Base-by-base conservation (phyloP, 2,888 invertebrate species). In the Adela reaumurella region DNA sequence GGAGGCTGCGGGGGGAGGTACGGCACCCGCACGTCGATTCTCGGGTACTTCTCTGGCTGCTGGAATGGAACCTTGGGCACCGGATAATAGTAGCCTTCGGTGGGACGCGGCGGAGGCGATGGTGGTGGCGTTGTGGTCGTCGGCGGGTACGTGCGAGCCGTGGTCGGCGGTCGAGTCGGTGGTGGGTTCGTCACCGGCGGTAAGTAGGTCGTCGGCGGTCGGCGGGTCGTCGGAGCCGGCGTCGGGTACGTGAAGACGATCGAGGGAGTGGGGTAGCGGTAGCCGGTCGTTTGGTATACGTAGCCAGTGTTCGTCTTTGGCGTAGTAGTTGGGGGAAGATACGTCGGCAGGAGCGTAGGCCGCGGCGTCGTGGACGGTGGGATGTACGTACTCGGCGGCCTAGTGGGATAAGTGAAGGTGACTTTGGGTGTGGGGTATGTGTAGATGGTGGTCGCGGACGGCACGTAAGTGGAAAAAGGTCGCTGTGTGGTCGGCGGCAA, bases 81-180 rank as follows among this genome's bases (percentile, higher is more conserved):
- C 2, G 65, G 61, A 46, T 68, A 65, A 16, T 57, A 58, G 52
- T 68, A 68, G 1, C 67, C 67, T 2, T 67, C 68, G 0, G 68
- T 67, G 55, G 57, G 58, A 10, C 53, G 55, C 35, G 54, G 56
- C 57, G 17, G 56, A 54, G 47, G 52, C 45, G 43, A 20, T 16
- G 41, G 42, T 17, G 52, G 52, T 47, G 43, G 35, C 17, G 41
- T 28, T 17, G 52, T 52, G n/a, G 50, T 17, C 44, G 47, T 44
- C 24, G 50, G 19, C 14, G 46, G 51, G 48, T 11, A 19, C 14
- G 5, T 45, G n/a, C n/a, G n/a, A n/a, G n/a, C n/a, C 45, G 20
- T 18, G 24, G 18, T 51, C n/a, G 58, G 29, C 45, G 10, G 58
- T 55, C 50, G 11, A 19, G 48, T 11, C 17, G 45, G 50, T 10